Base-by-base conservation (phyloP, 2,113 vertebrate species). In the Pelusios castaneus region DNA sequence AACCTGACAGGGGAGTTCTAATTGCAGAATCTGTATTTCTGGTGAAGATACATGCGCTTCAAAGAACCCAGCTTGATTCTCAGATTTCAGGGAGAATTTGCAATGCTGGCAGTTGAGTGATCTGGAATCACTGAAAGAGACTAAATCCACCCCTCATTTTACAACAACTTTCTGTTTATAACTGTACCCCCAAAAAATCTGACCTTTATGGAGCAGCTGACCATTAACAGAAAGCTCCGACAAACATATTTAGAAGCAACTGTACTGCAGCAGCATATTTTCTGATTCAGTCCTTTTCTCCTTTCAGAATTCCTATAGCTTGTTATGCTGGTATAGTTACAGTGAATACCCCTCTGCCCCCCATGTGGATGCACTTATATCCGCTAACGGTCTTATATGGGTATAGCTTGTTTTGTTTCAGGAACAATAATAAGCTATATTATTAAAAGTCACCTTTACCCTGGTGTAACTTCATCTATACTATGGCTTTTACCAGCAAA, bases 211-310 rank as follows among this genome's bases (percentile, higher is more conserved):
- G 47, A 94, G 84, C 85, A 87, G 88, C 58, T 93, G 95, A 91
- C 41, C 81, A 81, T 82, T 92, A 87, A 80, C 76, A 95, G 85
- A 91, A 93, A 93, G 91, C 93, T 84, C 96, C 94, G 96, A 96
- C 67, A 89, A 89, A 86, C 93, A 78, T 70, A 92, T 92, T 92
- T 87, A 92, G n/a, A 82, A 81, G 88, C 85, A 85, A n/a, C 80
- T 70, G 94, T 93, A 90, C 91, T 77, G 92, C 3, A 41, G 89
- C 96, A 93, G 93, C 93, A 34, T 31, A 34, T 34, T 31, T 63
- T 63, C 60, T 63, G 31, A 13, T 17, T 63, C 34, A 34, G 60
- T 63, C 2, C 14, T 34, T 63, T 14, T 31, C 14, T 63, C 60
- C 31, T 63, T 31, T 63, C 60, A 13, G 34, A 56, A 14, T 63